phyloP scores from a whole-genome alignment of 2,113 vertebrate genomes.

The Leptocoma aspasia region DNA sequence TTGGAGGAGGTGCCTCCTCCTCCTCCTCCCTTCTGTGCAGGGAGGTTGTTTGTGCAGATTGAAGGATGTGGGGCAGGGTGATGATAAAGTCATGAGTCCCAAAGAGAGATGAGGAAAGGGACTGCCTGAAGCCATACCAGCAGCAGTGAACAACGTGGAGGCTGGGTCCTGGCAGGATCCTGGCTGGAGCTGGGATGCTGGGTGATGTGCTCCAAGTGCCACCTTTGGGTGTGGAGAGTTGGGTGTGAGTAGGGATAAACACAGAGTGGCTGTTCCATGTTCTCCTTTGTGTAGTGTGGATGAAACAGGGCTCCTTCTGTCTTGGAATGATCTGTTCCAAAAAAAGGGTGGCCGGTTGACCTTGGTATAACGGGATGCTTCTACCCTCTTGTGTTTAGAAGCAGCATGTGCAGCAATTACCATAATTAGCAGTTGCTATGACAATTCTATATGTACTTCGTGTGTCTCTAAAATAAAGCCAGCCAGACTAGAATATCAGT shows the following conservation, averaged over 20 bases:
- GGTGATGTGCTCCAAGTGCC: background rate
- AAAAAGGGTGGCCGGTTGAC: background rate
- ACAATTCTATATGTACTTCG: constrained; percentile 63
- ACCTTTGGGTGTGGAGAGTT: background rate
- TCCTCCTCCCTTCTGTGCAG: background rate
- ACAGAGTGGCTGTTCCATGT: background rate
- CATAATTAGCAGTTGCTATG: constrained; percentile 68
- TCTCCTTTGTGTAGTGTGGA: background rate
- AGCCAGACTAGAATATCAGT: constrained; percentile 43
- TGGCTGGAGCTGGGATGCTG: background rate
- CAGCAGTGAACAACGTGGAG: background rate
- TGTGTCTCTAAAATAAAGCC: constrained; percentile 26
- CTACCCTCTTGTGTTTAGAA: constrained; percentile 64
- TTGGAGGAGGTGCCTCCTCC: background rate
- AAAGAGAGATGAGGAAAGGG: background rate
- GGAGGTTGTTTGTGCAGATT: background rate
- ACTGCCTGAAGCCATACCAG: background rate
- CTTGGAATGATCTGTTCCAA: background rate
- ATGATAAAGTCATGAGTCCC: background rate
- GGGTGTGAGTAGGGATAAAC: background rate
- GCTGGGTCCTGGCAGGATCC: background rate
- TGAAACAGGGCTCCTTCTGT: background rate
- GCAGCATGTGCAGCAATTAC: constrained; percentile 59
- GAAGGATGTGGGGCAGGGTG: background rate
- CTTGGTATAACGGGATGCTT: constrained; percentile 44